Conservation (phyloP, 2,113 vertebrate species). For the Seriola dumerili region DNA sequence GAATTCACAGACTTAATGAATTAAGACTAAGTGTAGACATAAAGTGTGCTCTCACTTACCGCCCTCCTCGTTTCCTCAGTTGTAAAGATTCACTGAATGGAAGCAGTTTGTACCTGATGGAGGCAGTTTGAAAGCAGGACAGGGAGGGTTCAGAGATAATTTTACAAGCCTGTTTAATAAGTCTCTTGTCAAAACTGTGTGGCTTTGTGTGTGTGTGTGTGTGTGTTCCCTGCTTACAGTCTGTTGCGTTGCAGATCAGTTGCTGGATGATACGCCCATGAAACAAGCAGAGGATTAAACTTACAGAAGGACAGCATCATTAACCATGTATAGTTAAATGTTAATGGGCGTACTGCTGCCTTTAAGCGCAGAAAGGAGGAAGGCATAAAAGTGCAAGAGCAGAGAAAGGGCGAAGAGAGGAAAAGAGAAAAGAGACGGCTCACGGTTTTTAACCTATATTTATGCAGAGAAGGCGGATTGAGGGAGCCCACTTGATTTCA, state of each 20-base stretch:
- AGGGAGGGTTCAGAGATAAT: conserved; percentile 50
- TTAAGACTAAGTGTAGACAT: conserved; percentile 66
- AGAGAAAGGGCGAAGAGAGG: conserved; percentile 6
- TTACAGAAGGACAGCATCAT: conserved; percentile 57
- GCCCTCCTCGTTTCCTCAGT: conserved; percentile 33
- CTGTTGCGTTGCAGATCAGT: conserved; percentile 30
- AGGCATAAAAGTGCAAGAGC: conserved; percentile 37
- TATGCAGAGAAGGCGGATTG: conserved; percentile 35
- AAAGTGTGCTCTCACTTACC: conserved; percentile 42
- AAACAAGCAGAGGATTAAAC: conserved; percentile 63
- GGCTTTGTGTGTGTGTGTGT: conserved; percentile 43
- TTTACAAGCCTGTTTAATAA: conserved; percentile 69
- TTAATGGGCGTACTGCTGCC: conserved; percentile 51
- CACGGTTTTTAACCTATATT: conserved; percentile 39
- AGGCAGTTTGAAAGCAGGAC: conserved; percentile 43
- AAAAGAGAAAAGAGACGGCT: not conserved
- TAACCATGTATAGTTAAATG: conserved; percentile 68
- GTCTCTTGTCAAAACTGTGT: conserved; percentile 59
- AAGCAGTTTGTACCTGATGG: conserved; percentile 53
- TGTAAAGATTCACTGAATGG: conserved; percentile 38
- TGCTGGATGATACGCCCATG: conserved; percentile 11
- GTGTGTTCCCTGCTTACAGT: conserved; percentile 2
- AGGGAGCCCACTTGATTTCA: conserved; percentile 20
- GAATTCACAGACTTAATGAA: conserved; percentile 67
- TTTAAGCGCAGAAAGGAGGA: conserved; percentile 46